Conservation (phyloP, 2,888 invertebrate species). For the Panorpa germanica region DNA sequence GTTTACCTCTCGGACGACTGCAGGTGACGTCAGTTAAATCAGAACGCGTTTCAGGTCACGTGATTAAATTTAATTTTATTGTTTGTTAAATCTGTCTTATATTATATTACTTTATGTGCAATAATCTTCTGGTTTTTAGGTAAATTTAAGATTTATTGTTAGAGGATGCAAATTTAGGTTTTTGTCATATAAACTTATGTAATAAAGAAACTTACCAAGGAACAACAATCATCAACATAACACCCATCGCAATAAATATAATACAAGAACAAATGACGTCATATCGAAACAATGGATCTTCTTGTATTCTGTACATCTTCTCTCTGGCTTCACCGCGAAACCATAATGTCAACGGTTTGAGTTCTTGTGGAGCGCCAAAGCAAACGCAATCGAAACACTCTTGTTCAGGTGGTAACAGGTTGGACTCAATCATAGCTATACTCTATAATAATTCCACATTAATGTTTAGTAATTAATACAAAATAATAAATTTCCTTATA, state of each 20-base stretch:
- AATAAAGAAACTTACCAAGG: constrained; percentile 39
- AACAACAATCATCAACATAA: constrained; percentile 61
- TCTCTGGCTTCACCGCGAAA: constrained; percentile 61
- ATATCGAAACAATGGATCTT: constrained; percentile 69
- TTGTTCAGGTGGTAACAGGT: constrained; percentile 63
- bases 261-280: constrained; percentile 64
- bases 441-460: too few relatives aligned
- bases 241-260: constrained; percentile 57
- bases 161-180: constrained; percentile 6
- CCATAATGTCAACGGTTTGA: constrained; percentile 65
- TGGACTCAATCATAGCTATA: constrained; percentile 91
- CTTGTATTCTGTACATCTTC: constrained; percentile 54
- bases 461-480: constrained; percentile 8
- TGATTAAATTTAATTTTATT: too few relatives aligned
- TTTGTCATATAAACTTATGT: constrained; percentile 14
- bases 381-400: constrained; percentile 68
- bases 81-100: too few relatives aligned
- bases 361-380: constrained; percentile 40
- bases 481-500: constrained; percentile 6
- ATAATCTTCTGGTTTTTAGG: too few relatives aligned
- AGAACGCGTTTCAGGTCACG: too few relatives aligned
- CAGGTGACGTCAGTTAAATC: too few relatives aligned
- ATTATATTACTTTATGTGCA: too few relatives aligned
- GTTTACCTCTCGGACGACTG: too few relatives aligned
- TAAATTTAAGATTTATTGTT: too few relatives aligned